Evolutionary conservation across 1,140 invertebrate species (phyloP).

Genomic region (Drosophila albomicans): DNA sequence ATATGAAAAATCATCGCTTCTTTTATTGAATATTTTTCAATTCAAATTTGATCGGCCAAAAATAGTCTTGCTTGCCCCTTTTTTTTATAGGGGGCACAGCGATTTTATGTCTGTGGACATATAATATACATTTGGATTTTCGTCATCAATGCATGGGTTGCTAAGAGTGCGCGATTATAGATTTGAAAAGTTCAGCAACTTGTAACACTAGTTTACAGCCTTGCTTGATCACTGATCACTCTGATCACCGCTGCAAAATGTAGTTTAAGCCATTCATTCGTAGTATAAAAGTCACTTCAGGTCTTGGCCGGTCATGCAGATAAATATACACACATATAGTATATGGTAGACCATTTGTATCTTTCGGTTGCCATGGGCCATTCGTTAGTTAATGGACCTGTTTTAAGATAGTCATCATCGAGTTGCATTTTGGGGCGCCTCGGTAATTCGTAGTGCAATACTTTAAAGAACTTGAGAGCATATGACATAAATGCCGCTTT

Average conservation of each 20-base stretch:
- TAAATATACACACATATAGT: slow-evolving; percentile 10
- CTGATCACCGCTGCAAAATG: background rate
- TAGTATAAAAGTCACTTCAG: slow-evolving; percentile 11
- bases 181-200: too few relatives aligned
- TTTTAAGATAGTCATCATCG: slow-evolving; percentile 32
- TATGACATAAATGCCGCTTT: slow-evolving; percentile 64
- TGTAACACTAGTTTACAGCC: background rate
- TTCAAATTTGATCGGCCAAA: too few relatives aligned
- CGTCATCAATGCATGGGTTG: background rate
- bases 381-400: slow-evolving; percentile 41
- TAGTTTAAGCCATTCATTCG: background rate
- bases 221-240: background rate
- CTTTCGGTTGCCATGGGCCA: slow-evolving; percentile 13
- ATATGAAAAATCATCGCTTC: too few relatives aligned
- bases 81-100: too few relatives aligned
- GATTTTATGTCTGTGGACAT: too few relatives aligned
- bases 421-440: background rate
- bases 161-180: background rate
- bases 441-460: slow-evolving; percentile 14
- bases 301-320: slow-evolving; percentile 27
- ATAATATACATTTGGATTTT: too few relatives aligned
- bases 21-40: too few relatives aligned
- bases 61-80: too few relatives aligned
- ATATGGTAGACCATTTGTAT: background rate
- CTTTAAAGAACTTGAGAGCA: slow-evolving; percentile 56